Percentiles rank a stretch among this genome's conserved stretches.
phyloP scores from a whole-genome alignment of 2,113 vertebrate species.

The Melierax canorus region DNA sequence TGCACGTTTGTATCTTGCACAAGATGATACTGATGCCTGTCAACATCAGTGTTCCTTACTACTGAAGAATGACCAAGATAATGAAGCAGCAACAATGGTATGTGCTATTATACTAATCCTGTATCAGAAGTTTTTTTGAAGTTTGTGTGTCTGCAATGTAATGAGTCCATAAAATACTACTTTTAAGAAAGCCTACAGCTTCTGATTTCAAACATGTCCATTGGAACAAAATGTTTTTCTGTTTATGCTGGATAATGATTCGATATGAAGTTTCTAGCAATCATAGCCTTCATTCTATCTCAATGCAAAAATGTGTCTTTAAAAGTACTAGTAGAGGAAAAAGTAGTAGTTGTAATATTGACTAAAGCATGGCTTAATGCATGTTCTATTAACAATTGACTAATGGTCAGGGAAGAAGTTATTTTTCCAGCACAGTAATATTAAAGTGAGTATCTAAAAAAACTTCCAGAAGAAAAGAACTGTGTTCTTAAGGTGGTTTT shows the following conservation, averaged over 20 bases:
- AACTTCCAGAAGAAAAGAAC: background rate
- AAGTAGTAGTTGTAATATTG: background rate
- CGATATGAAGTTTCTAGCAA: background rate
- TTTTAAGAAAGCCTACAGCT: background rate
- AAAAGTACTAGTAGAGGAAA: background rate
- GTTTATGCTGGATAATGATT: background rate
- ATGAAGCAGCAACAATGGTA: conserved; percentile 88
- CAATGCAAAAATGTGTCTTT: background rate
- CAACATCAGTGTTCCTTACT: conserved; percentile 87
- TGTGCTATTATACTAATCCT: background rate
- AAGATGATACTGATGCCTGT: conserved; percentile 85
- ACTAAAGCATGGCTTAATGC: background rate
- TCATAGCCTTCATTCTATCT: background rate
- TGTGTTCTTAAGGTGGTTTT: background rate
- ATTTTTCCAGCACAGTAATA: background rate
- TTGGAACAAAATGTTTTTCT: background rate
- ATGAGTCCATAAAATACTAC: background rate
- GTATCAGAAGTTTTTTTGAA: background rate
- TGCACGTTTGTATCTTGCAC: conserved; percentile 87
- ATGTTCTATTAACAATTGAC: background rate
- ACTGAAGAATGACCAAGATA: conserved; percentile 88
- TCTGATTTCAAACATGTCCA: background rate
- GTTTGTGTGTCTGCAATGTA: background rate
- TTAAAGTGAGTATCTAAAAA: background rate
- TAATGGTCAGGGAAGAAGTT: background rate